These are phyloP conservation scores for Arbacia lixula DNA, from an alignment of 53 echinoderm and acorn worm genomes.

Conservation along the genomic window DNA sequence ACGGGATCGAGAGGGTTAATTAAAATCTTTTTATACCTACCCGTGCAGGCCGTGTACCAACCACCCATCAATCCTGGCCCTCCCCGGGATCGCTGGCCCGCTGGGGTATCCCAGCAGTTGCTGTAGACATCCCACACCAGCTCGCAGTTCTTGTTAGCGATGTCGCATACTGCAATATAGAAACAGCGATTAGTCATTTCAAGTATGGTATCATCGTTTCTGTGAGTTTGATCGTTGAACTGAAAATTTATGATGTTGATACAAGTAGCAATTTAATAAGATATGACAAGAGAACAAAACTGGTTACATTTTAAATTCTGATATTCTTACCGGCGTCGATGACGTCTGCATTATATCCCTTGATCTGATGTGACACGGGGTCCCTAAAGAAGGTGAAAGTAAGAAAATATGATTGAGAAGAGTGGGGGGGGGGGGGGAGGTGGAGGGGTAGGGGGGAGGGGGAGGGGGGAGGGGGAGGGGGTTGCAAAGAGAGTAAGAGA, in stretches of 20 bases:
- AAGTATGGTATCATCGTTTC: not conserved
- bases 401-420: not conserved
- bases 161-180: constrained; percentile 43
- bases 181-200: not conserved
- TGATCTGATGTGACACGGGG: constrained; percentile 56
- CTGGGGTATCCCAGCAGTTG: constrained; percentile 74
- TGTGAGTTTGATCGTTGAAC: not conserved
- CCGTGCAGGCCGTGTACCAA: constrained; percentile 90
- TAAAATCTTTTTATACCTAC: too few relatives aligned
- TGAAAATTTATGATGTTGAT: not conserved
- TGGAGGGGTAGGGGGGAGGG: too few relatives aligned
- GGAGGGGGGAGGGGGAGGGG: too few relatives aligned
- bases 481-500: too few relatives aligned
- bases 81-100: constrained; percentile 67
- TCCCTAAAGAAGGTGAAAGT: constrained; percentile 34
- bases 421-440: too few relatives aligned
- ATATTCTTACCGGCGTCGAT: constrained; percentile 67
- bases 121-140: constrained; percentile 86
- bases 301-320: too few relatives aligned
- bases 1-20: too few relatives aligned
- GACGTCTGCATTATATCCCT: constrained; percentile 83
- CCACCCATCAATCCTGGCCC: constrained; percentile 73
- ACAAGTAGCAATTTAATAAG: too few relatives aligned
- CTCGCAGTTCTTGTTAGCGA: constrained; percentile 84
- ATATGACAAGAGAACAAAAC: too few relatives aligned